These are phyloP conservation scores for Meleagris gallopavo DNA, from an alignment of 2,113 vertebrate genomes.

Conservation along the genomic window DNA sequence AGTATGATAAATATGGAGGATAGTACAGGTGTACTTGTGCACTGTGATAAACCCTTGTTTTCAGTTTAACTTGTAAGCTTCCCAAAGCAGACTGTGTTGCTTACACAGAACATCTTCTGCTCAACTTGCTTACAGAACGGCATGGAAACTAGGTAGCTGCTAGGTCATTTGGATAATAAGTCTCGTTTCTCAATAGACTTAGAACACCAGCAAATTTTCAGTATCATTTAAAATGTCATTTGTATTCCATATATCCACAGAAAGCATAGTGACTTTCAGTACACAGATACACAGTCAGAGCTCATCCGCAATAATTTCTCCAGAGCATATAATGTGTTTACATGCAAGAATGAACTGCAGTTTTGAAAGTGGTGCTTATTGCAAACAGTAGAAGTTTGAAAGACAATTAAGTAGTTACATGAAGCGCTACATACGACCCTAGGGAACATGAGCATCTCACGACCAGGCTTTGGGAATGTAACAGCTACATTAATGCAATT, in stretches of 20 bases:
- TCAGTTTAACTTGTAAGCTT: conserved; percentile 3
- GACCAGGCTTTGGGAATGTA: background rate
- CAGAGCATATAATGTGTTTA: background rate
- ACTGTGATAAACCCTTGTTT: background rate
- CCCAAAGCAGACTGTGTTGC: background rate
- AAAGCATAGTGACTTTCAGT: conserved; percentile 43
- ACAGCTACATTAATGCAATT: background rate
- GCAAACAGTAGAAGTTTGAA: background rate
- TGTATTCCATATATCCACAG: conserved; percentile 4
- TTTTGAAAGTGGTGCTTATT: background rate
- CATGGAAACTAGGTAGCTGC: conserved; percentile 4
- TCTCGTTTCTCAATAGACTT: conserved; percentile 1
- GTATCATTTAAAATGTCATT: background rate
- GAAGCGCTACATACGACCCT: background rate
- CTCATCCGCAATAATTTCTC: background rate
- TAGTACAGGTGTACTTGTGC: background rate
- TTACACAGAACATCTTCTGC: background rate
- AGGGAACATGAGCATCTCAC: background rate
- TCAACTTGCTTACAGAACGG: background rate
- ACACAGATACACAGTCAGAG: background rate
- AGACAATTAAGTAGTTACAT: background rate
- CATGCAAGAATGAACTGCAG: background rate
- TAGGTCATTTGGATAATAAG: conserved; percentile 34
- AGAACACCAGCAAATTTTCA: background rate
- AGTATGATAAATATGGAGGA: background rate